Base-by-base conservation (phyloP, 2,888 invertebrate genomes). In the Campopleginae sp. region DNA sequence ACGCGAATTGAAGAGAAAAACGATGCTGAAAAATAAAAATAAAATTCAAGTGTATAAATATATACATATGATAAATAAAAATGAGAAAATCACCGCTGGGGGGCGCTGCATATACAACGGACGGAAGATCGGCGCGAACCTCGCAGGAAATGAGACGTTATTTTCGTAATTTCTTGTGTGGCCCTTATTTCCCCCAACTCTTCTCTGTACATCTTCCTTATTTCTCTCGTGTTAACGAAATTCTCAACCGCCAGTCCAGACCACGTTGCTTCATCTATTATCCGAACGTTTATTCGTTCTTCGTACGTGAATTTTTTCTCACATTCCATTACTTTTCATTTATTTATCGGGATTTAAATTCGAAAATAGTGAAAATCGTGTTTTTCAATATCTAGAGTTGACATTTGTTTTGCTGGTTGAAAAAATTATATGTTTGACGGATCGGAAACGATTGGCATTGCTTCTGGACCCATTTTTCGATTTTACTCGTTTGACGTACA, bases 71-170 rank as follows among this genome's bases (percentile, higher is more conserved):
- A 23, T 5, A 46, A 51, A 46, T n/a, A 74, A 78, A 61, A 19
- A 70, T 44, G 33, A 44, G 70, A 68, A 63, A 51, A 70, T 42
- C 63, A 44, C 51, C 68, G 79, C 72, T 78, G 82, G 78, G 82
- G 82, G 78, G 77, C 72, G 65, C 54, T 58, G 70, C 38, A 10
- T 51, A 63, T 63, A 65, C 83, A 87, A 85, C 82, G 78, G 88
- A 87, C 63, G 33, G n/a, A 46, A 42, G 63, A 54, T 38, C 71
- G 65, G 58, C 71, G 82, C 82, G 90, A 90, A 86, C 87, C 78
- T 75, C 80, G 80, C 48, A 75, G 87, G 84, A 90, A 90, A 91
- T 90, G 90, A 91, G 90, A 91, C 90, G 90, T 91, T 92, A 91
- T 90, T 90, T 89, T 89, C 89, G 87, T 86, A 83, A 84, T 88